Conservation (phyloP, 2,888 invertebrate genomes). For the Pyralis farinalis region DNA sequence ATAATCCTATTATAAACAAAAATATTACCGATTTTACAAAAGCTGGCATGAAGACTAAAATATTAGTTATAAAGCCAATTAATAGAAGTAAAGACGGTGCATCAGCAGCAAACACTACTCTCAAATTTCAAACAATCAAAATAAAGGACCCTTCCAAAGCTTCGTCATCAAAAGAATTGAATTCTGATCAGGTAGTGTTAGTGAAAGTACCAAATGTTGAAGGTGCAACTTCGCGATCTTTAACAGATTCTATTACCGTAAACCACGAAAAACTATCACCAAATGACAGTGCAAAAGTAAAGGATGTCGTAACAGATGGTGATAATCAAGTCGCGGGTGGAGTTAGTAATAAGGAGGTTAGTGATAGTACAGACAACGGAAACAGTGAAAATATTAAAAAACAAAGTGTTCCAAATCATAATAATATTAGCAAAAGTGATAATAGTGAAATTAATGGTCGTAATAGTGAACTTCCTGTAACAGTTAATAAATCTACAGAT, state of each 20-base stretch:
- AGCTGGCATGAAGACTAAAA: conserved; percentile 72
- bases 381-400: no score
- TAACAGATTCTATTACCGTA: conserved; percentile 20
- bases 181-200: conserved; percentile 59
- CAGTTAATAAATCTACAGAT: not conserved
- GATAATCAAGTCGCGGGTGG: not conserved
- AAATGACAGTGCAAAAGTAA: not conserved
- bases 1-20: conserved; percentile 63
- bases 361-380: not conserved
- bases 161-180: conserved; percentile 41
- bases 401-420: not conserved
- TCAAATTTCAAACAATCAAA: conserved; percentile 84
- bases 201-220: conserved; percentile 69
- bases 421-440: not conserved
- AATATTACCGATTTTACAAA: conserved; percentile 64
- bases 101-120: conserved; percentile 38
- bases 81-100: conserved; percentile 57
- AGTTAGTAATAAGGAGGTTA: not conserved
- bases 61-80: conserved; percentile 70
- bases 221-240: conserved; percentile 32
- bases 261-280: conserved; percentile 13
- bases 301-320: not conserved
- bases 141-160: conserved; percentile 75
- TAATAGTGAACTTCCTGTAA: not conserved
- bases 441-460: conserved; percentile 1